Conservation (phyloP, 2,113 vertebrate species). For the Pagrus major region DNA sequence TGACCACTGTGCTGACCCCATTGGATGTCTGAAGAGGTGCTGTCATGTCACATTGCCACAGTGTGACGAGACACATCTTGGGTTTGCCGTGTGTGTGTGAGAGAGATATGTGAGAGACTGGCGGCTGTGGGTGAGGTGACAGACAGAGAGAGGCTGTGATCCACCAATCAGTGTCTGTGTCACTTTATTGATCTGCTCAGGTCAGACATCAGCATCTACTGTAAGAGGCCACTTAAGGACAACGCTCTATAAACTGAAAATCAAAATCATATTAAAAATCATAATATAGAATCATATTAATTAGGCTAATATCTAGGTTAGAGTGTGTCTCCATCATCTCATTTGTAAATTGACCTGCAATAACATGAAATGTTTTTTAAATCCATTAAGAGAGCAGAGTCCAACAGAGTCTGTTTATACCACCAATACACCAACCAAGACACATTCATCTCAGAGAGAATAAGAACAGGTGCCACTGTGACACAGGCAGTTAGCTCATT, state of each 20-base stretch:
- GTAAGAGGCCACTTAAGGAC: constrained; percentile 1
- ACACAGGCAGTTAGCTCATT: too few species aligned
- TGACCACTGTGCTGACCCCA: constrained; percentile 14
- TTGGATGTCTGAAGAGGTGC: constrained; percentile 41
- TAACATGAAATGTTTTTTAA: too few species aligned
- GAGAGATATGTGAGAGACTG: constrained; percentile 22
- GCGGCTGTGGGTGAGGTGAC: constrained; percentile 18
- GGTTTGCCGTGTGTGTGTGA: constrained; percentile 30
- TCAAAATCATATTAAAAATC: neutral
- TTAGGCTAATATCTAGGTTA: too few species aligned
- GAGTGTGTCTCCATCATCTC: too few species aligned
- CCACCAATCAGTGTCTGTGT: constrained; percentile 39
- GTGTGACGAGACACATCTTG: constrained; percentile 49
- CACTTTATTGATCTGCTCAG: constrained; percentile 38
- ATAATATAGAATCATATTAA: too few species aligned
- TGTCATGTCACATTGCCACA: constrained; percentile 37
- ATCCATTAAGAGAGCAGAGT: too few species aligned
- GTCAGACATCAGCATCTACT: constrained; percentile 17
- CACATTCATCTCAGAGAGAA: too few species aligned
- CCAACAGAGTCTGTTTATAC: too few species aligned
- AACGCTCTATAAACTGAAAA: neutral
- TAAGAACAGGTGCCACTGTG: too few species aligned
- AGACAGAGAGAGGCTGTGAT: constrained; percentile 38
- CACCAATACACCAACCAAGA: too few species aligned
- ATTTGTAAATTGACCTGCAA: too few species aligned